Base-by-base conservation (phyloP, 2,113 vertebrate species). In the Engystomops pustulosus region DNA sequence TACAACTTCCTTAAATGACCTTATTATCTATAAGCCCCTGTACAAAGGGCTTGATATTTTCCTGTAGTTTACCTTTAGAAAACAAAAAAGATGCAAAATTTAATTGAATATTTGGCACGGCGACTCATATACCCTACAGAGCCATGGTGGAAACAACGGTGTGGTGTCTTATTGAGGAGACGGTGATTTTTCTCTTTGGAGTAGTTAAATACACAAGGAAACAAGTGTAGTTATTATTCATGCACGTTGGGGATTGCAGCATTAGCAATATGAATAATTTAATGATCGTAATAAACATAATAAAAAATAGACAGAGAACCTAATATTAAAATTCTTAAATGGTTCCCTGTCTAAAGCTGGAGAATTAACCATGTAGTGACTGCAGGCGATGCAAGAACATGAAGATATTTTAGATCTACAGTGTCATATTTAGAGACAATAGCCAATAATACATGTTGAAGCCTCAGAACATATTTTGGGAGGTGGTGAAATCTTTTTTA, bases 181-280 rank as follows among this genome's bases (percentile, higher is more conserved):
- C 12, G 36, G 36, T 70, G 68, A 70, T 41, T n/a, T 23, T 38
- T 53, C 47, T 76, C 47, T 34, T 30, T n/a, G 47, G 72, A 18
- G 45, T 32, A 20, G 6, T 51, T 76, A 76, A 53, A 76, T 53
- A 32, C 72, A 76, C 45, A 53, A 76, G 30, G 72, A 76, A 53
- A 76, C 27, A 32, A 34, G 47, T 53, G 47, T 53, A 51, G 72
- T 53, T 51, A 76, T 30, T 51, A 53, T 53, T 34, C 20, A 30
- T 34, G 30, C 17, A 6, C 72, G 36, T 30, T 27, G 18, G 71
- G 71, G 45, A 75, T 51, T 49, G 45, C 45, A 75, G 44, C 27
- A 75, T 34, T 53, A 76, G 47, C 72, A 53, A 53, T 27, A 76
- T 76, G 47, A 76, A 76, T 76, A 76, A 74, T 76, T 76, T 76